A percentile compares a stretch with the other conserved stretches of the same genome.
Conservation (phyloP, 2,888 invertebrate species). For the Cinara cedri region DNA sequence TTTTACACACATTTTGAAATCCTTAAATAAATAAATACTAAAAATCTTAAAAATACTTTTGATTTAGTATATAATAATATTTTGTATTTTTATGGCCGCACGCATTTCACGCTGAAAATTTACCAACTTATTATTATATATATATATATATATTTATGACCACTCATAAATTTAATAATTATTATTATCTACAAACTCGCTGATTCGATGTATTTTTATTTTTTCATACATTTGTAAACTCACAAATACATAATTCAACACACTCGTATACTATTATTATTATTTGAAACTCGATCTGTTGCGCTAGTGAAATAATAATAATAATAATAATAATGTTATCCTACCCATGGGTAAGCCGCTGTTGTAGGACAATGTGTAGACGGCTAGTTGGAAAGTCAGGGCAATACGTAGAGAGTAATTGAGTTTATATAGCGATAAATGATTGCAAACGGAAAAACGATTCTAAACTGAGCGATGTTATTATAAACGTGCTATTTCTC, state of each 20-base stretch:
- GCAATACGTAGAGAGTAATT: no score
- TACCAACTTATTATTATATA: background rate
- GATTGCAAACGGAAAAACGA: no score
- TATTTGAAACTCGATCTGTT: background rate
- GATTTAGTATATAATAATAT: background rate
- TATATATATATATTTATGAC: slow-evolving; percentile 17
- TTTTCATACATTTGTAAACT: background rate
- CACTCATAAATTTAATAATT: slow-evolving; percentile 7
- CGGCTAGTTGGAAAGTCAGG: no score
- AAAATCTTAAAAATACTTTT: background rate
- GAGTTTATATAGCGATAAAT: no score
- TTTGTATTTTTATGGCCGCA: background rate
- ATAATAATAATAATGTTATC: no score
- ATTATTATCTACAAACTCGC: background rate
- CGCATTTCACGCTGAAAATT: background rate
- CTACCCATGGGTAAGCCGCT: no score
- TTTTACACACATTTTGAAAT: no score
- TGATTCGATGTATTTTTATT: background rate
- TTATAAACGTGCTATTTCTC: no score
- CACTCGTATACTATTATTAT: background rate
- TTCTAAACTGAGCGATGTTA: no score
- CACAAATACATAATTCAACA: background rate
- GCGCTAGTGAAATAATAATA: slow-evolving; percentile 1
- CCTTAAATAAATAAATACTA: background rate
- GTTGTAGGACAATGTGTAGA: no score